Percentiles rank a stretch among this genome's conserved stretches.
Evolutionary conservation across 2,113 vertebrate genomes (phyloP).

Genomic region (Ondatra zibethicus): DNA sequence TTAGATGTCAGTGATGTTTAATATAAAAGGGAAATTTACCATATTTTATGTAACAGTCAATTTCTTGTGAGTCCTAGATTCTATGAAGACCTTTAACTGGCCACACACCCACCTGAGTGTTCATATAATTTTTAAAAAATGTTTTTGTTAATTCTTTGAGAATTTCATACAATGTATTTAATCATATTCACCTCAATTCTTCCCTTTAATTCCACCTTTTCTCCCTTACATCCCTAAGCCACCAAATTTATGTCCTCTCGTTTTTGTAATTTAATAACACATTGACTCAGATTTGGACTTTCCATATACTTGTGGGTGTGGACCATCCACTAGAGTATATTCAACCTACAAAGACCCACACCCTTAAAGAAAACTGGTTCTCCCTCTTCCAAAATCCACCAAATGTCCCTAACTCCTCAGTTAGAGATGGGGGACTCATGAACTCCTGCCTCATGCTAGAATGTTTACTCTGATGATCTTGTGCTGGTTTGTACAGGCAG

Average conservation of each 20-base stretch:
- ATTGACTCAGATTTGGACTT: neutral
- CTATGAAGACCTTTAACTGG: neutral
- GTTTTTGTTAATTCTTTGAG: neutral
- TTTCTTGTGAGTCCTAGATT: neutral
- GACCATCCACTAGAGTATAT: neutral
- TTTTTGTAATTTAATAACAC: neutral
- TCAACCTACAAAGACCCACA: neutral
- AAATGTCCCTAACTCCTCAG: neutral
- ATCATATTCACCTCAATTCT: neutral
- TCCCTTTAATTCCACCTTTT: neutral
- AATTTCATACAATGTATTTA: neutral
- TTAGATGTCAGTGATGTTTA: neutral
- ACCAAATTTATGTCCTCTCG: neutral
- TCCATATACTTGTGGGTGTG: neutral
- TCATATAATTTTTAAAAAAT: neutral
- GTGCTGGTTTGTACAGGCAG: neutral
- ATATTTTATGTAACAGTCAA: neutral
- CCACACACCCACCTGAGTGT: neutral
- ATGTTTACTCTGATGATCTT: neutral
- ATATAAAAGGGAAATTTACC: neutral
- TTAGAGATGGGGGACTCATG: neutral
- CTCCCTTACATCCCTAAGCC: neutral
- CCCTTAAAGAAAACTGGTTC: neutral
- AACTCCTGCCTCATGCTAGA: neutral
- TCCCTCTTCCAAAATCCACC: neutral